Base-by-base conservation (phyloP, 64 coral and sea anemone species). In the Stichodactyla helianthus region DNA sequence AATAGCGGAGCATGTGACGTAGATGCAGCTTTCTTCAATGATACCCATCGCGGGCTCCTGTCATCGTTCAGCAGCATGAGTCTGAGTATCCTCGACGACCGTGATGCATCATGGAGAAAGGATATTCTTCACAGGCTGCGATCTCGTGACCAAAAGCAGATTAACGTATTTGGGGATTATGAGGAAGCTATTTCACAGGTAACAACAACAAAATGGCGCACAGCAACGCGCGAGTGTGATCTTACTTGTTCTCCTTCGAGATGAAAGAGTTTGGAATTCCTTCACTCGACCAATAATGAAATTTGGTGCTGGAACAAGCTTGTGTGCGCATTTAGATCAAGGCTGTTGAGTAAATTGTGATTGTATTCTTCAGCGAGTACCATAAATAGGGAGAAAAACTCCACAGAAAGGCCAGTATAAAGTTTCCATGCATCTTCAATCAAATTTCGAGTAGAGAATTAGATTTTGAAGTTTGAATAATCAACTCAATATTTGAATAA, bases 131-230 rank as follows among this genome's bases (percentile, higher is more conserved):
- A 89, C 51, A 51, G 57, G 57, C 70, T 98, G 68, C 89, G 87
- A 11, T 64, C 68, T 54, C 87, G 95, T 64, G 95, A 98, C 79
- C 52, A 91, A 28, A 80, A 79, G 50, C 92, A 98, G 68, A 59
- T 82, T 31, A 64, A 88, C 25, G 50, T n/a, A 58, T 89, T 81
- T 85, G 22, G 82, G 1, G 27, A 25, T 5, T 98, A 94, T 53
- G 95, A 98, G 74, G 87, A 98, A 87, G 95, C 92, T 83, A 77
- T 98, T 20, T 87, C 89, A 35, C 92, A 98, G 88, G 95, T 98
- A 80, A 53, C 35, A 44, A 44, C 35, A 44, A 44, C 35, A 44
- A 44, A 44, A 44, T 44, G 35, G 1, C 35, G 35, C 35, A 17
- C 62, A 12, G 20, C 5, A 65, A 9, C 62, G 22, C 18, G 62